These are phyloP conservation scores for Drosophila recens DNA, from an alignment of 2,888 invertebrate species.

Conservation along the genomic window DNA sequence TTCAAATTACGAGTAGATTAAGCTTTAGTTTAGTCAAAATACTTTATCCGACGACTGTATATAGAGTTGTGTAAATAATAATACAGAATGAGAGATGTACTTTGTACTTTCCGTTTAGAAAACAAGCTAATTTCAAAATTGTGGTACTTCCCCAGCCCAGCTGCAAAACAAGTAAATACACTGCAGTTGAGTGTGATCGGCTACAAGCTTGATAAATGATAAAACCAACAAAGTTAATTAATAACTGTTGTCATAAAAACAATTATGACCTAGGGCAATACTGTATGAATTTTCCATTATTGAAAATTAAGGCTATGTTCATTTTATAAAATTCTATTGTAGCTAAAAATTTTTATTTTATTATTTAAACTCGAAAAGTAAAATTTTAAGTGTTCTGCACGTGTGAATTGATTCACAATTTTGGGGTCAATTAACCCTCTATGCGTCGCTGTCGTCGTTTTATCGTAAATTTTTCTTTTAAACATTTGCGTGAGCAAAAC, in stretches of 20 bases:
- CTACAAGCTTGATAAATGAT: neutral
- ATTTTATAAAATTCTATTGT: too few relatives aligned
- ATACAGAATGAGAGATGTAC: conserved; percentile 3
- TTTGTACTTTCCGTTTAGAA: conserved; percentile 5
- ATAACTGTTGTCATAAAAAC: too few relatives aligned
- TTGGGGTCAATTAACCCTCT: conserved; percentile 17
- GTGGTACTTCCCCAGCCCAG: conserved; percentile 17
- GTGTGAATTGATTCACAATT: conserved; percentile 11
- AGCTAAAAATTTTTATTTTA: too few relatives aligned
- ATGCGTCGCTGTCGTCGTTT: conserved; percentile 36
- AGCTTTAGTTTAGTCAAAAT: too few relatives aligned
- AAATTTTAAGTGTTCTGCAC: neutral
- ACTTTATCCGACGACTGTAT: too few relatives aligned
- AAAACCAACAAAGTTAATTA: too few relatives aligned
- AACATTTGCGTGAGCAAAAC: conserved; percentile 59
- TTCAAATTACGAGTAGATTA: too few relatives aligned
- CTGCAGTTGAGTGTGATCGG: neutral
- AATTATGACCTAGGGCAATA: too few relatives aligned
- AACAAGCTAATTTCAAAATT: conserved; percentile 9
- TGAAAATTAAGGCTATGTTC: too few relatives aligned
- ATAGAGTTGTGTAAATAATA: conserved; percentile 1
- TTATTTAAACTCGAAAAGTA: too few relatives aligned
- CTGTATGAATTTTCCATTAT: too few relatives aligned
- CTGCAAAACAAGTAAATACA: neutral
- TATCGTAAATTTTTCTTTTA: conserved; percentile 47